A percentile compares a stretch with the other conserved stretches of the same genome.
Conservation (phyloP, 2,797 vertebrate species). For the Coregonus sp. region DNA sequence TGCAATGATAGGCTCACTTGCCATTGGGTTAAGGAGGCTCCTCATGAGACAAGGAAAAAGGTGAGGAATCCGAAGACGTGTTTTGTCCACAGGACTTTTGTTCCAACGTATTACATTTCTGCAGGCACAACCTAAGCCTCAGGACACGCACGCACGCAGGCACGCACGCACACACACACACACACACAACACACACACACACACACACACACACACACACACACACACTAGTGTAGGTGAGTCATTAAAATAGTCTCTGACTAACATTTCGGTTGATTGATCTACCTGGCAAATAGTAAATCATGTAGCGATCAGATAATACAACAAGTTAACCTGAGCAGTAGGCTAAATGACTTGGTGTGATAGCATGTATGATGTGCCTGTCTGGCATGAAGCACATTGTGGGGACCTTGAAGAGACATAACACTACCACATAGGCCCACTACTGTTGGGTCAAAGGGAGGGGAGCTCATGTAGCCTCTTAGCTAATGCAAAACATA, state of each 20-base stretch:
- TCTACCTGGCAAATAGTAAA: background rate
- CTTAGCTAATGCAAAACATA: background rate
- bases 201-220: no score
- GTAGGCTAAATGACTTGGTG: background rate
- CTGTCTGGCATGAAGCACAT: no score
- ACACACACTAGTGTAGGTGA: no score
- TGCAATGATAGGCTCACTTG: background rate
- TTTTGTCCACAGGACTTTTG: background rate
- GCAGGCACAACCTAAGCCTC: background rate
- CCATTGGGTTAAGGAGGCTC: no score
- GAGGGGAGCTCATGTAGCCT: background rate
- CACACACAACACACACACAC: no score
- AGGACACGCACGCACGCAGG: background rate
- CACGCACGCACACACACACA: no score
- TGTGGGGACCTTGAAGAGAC: background rate
- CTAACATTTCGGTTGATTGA: background rate
- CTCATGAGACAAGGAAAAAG: background rate
- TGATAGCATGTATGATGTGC: background rate
- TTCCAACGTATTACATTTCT: background rate
- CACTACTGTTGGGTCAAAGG: background rate
- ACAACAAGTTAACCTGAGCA: background rate
- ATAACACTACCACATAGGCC: background rate
- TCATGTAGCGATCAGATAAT: background rate
- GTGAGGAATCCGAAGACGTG: background rate
- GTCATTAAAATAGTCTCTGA: background rate